Conservation (phyloP, 2,113 vertebrate genomes). For the Strix aluco region DNA sequence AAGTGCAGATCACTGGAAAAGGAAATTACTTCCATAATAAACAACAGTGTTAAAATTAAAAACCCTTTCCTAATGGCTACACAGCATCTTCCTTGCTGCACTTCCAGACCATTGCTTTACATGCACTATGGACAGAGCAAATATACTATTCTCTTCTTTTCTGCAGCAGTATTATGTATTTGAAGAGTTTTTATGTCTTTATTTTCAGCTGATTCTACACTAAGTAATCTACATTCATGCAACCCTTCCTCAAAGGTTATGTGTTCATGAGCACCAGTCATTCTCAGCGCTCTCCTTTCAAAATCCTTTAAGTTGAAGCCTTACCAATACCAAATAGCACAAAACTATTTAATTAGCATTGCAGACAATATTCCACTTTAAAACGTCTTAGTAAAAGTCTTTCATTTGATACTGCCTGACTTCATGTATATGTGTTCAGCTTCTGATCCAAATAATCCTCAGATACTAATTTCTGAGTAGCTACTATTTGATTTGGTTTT, state of each 20-base stretch:
- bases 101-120: background rate
- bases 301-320: background rate
- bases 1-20: background rate
- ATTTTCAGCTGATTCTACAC: background rate
- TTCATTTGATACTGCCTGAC: background rate
- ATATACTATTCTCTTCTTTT: background rate
- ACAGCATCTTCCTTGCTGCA: background rate
- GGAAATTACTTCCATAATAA: background rate
- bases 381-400: background rate
- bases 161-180: background rate
- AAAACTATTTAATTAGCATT: background rate
- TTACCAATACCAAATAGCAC: background rate
- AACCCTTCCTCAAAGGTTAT: background rate
- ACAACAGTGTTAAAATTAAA: background rate
- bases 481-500: background rate
- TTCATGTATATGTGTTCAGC: background rate
- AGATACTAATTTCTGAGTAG: background rate
- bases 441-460: background rate
- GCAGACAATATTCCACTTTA: background rate
- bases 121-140: background rate
- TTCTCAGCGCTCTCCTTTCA: background rate
- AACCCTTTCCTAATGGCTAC: background rate
- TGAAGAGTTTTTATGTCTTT: background rate
- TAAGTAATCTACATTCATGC: background rate
- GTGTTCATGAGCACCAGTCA: background rate